phyloP scores from a whole-genome alignment of 2,888 invertebrate species.

The Pharmacophagus antenor region DNA sequence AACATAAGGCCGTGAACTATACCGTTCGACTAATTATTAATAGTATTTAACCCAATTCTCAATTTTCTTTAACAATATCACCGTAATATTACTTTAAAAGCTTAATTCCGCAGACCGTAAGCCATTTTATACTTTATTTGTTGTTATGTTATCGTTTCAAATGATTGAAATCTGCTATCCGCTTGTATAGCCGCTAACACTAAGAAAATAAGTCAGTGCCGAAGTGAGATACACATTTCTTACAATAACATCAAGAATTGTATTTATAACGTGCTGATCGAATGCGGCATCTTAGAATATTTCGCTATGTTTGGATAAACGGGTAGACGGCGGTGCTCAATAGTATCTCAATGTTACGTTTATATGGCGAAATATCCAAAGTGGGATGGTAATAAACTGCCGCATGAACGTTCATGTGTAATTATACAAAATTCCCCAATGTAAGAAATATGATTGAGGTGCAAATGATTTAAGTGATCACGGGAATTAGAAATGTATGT shows the following conservation, averaged over 20 bases:
- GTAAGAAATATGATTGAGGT: neutral
- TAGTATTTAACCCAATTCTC: too few species aligned
- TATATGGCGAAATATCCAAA: conserved; percentile 29
- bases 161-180: neutral
- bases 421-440: conserved; percentile 11
- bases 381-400: conserved; percentile 28
- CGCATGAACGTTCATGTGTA: conserved; percentile 10
- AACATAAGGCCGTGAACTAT: too few species aligned
- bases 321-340: conserved; percentile 37
- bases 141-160: neutral
- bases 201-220: conserved; percentile 12
- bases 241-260: conserved; percentile 27
- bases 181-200: neutral
- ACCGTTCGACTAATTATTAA: too few species aligned
- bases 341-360: conserved; percentile 36
- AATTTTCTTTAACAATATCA: too few species aligned
- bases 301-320: conserved; percentile 41
- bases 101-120: too few species aligned
- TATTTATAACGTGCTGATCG: conserved; percentile 29
- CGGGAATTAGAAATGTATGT: neutral
- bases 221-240: conserved; percentile 8
- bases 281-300: conserved; percentile 37
- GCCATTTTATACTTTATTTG: too few species aligned
- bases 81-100: neutral
- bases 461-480: neutral